These are phyloP conservation scores for Oegoconia quadripuncta DNA, from an alignment of 2,888 invertebrate species.

Conservation along the genomic window DNA sequence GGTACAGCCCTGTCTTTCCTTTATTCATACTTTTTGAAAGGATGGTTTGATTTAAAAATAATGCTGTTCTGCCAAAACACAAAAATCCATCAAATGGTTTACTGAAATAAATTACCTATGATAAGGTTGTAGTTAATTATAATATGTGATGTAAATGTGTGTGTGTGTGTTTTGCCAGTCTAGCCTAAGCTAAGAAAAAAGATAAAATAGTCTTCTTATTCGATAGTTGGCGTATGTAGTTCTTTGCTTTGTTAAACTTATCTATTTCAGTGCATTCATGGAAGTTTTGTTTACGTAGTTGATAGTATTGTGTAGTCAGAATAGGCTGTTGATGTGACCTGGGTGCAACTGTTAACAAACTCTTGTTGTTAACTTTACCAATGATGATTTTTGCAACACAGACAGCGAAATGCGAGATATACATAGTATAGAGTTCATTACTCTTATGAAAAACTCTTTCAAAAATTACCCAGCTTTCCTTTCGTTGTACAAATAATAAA, in stretches of 20 bases:
- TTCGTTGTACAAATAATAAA: background rate
- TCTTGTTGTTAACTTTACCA: conserved; percentile 48
- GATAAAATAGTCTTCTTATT: conserved; percentile 49
- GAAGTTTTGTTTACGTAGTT: conserved; percentile 42
- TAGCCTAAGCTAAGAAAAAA: conserved; percentile 75
- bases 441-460: background rate
- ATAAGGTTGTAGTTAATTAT: conserved; percentile 5
- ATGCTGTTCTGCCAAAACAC: conserved; percentile 74
- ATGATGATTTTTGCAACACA: conserved; percentile 51
- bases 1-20: too few relatives aligned
- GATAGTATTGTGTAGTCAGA: conserved; percentile 44
- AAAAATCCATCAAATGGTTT: conserved; percentile 42
- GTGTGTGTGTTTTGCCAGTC: conserved; percentile 67
- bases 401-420: conserved; percentile 7
- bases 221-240: conserved; percentile 37
- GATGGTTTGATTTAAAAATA: conserved; percentile 51
- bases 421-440: background rate
- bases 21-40: conserved; percentile 44
- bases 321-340: conserved; percentile 74
- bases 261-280: conserved; percentile 52
- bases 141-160: conserved; percentile 26
- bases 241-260: conserved; percentile 37
- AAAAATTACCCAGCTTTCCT: background rate
- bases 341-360: conserved; percentile 63
- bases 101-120: conserved; percentile 17